Base-by-base conservation (phyloP, 2,113 vertebrate genomes). In the Chaetorhynchus papuensis region DNA sequence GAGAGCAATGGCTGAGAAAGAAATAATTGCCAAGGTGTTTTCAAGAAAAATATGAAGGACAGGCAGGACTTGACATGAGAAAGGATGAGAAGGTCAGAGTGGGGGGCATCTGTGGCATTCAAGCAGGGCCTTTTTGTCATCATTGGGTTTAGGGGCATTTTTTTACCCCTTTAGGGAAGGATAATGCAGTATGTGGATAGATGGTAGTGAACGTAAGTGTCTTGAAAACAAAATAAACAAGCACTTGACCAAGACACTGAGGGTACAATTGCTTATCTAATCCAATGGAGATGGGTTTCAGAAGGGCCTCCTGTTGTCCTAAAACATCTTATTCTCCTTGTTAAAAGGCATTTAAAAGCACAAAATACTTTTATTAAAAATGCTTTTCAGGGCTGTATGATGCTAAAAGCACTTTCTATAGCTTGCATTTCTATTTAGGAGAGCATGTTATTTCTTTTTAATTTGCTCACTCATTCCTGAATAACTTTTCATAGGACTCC, bases 391-490 rank as follows among this genome's bases (percentile, higher is more conserved):
- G 97, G 97, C 98, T 98, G 98, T 98, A 97, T 97, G 97, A 97
- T 84, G 68, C 97, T 98, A 98, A 98, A 97, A 98, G 95, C 97
- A 84, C 93, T 93, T 90, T 90, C 92, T 93, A 94, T 94, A 85
- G 85, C 81, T 57, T 70, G 96, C 98, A 97, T 98, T 98, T 69
- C 97, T 98, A 98, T 98, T 98, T 98, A 97, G 97, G 97, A 97
- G 94, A 90, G 97, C 96, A 96, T 96, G 98, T 95, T 98, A 98
- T 98, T 97, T 97, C 97, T 98, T 98, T 98, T 98, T 98, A 97
- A 98, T 98, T 98, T 98, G 98, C 98, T 98, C 98, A 98, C 97
- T 99, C 97, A 90, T 96, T 98, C 98, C 98, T 97, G 97, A 98
- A 98, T 98, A 98, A 98, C 98, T 98, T 98, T 98, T 98, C 98